Base-by-base conservation (phyloP, 2,797 vertebrate genomes). In the Anas georgica region DNA sequence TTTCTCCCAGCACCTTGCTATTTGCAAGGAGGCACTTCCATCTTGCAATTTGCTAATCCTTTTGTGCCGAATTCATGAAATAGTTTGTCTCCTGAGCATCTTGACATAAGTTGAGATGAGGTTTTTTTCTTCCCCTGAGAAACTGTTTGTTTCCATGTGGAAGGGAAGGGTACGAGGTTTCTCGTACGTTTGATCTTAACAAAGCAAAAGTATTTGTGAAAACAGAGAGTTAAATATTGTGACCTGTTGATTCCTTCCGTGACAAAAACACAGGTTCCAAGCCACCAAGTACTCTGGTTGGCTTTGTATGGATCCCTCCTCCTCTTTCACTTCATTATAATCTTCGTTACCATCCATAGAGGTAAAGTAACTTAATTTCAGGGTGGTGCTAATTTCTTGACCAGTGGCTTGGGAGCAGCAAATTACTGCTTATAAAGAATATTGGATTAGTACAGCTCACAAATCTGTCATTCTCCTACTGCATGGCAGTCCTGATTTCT, bases 281-380 rank as follows among this genome's bases (percentile, higher is more conserved):
- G 50, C 54, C 45, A 39, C 63, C 26, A 17, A 13, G 10, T 17
- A 12, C 43, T 48, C 15, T 46, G 43, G 31, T 25, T 86, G 58
- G 33, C 41, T 86, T 75, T 88, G 28, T 46, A 12, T 41, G 25
- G 78, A 66, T 78, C 21, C 7, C 6, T 83, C 6, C 6, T 79
- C n/a, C 20, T 91, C 39, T 83, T 88, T 75, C 45, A 59, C 21
- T 76, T 46, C 14, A 9, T 39, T 75, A 18, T 55, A 69, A 55
- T 83, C 54, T 90, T 78, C 88, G 55, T 46, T 72, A 59, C 58
- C 55, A 76, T 43, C 69, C 73, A 20, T 72, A 39, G 50, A 88
- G 52, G 69, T 92, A 39, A 83, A 78, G 23, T 68, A 73, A 93
- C 69, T 91, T 83, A 37, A 72, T 93, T 88, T 96, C 74, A 60